A percentile compares a stretch with the other conserved stretches of the same genome.
Conservation (phyloP, 2,888 invertebrate genomes). For the Alloplasta piceator region DNA sequence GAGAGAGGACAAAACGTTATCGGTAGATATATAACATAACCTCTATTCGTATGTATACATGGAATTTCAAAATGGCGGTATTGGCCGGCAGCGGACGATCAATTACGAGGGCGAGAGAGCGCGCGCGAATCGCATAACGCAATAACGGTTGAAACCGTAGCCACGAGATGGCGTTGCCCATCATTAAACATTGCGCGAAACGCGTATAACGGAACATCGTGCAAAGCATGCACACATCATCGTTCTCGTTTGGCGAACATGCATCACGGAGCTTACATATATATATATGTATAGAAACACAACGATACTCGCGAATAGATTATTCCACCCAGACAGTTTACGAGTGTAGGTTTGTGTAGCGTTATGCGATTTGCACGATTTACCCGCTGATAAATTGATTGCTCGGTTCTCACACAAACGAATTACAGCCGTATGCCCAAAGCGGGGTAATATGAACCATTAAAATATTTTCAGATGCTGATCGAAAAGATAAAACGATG, state of each 20-base stretch:
- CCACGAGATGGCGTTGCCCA: slow-evolving; percentile 26
- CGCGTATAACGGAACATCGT: not conserved
- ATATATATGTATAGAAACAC: slow-evolving; percentile 34
- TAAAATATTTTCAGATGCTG: not conserved
- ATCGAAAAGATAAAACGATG: too few relatives aligned
- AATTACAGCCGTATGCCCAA: not conserved
- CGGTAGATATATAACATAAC: slow-evolving; percentile 14
- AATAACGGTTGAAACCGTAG: slow-evolving; percentile 7
- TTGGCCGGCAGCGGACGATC: slow-evolving; percentile 36
- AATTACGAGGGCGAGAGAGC: slow-evolving; percentile 44
- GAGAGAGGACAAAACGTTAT: slow-evolving; percentile 11
- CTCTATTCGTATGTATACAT: slow-evolving; percentile 6
- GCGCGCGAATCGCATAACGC: slow-evolving; percentile 30
- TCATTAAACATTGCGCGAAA: slow-evolving; percentile 54
- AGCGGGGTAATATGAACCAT: not conserved
- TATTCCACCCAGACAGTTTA: slow-evolving; percentile 63
- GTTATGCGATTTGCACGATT: slow-evolving; percentile 56
- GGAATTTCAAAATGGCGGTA: slow-evolving; percentile 11
- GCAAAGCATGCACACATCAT: slow-evolving; percentile 31
- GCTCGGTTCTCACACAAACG: slow-evolving; percentile 29
- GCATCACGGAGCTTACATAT: slow-evolving; percentile 1
- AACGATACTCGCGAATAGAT: slow-evolving; percentile 61
- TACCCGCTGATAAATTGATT: slow-evolving; percentile 60
- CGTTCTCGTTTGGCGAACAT: slow-evolving; percentile 15
- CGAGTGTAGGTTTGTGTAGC: slow-evolving; percentile 42